Base-by-base conservation (phyloP, 2,797 vertebrate species). In the Acrossocheilus fasciatus region DNA sequence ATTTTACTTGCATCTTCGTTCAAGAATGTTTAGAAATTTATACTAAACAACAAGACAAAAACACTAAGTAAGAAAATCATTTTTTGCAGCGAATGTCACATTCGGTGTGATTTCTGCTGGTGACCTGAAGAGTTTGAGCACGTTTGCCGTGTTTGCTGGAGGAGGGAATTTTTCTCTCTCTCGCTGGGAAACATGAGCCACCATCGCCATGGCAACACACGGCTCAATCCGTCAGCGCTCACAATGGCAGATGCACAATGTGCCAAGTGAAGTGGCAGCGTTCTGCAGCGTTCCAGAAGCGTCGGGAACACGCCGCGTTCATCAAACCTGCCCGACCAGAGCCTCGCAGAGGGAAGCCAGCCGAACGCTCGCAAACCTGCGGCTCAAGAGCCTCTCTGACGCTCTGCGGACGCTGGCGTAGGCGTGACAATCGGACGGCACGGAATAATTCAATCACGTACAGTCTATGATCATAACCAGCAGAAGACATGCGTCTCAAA, bases 201-300 rank as follows among this genome's bases (percentile, higher is more conserved):
- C 89, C 92, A 93, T 98, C 96, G 94, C 97, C 96, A 97, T 97
- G 96, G 96, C 93, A 98, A 98, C 97, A 26, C 90, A 92, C 90
- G 87, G 95, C 95, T 95, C 95, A 85, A 93, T 95, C 95, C 93
- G 93, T 93, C 93, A 93, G 95, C 90, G 92, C 93, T 93, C 43
- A 92, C 93, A 93, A 92, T 91, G 92, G 91, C 91, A 94, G 94
- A 94, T 88, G 92, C 93, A 95, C 94, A 94, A 96, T 95, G 95
- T 91, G 89, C 90, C 87, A 93, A 92, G 95, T 34, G 88, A 94
- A 93, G 94, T 91, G 85, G 20, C 79, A 64, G 74, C 45, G 52
- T 69, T 78, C 78, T 59, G 59, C 54, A 72, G 80, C 82, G 72
- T 62, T 84, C 39, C 17, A 79, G 23, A 79, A 43, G 34, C 30